Evolutionary conservation across 2,888 invertebrate species (phyloP).

Genomic region (Pterostichus niger): DNA sequence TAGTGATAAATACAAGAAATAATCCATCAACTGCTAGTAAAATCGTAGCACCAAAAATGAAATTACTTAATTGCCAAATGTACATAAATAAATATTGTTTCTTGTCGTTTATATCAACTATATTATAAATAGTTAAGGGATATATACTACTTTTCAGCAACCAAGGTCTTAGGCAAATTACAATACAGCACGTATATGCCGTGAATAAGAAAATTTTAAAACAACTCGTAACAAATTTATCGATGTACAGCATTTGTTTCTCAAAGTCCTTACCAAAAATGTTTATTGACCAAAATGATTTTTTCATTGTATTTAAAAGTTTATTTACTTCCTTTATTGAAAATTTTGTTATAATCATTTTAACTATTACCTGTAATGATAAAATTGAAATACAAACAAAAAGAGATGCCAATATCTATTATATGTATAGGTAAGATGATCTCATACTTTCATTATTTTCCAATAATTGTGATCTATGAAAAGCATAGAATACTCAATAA

Average conservation of each 20-base stretch:
- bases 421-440: no score
- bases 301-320: constrained; percentile 16
- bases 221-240: not conserved
- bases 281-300: constrained; percentile 15
- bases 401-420: no score
- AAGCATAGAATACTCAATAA: no score
- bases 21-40: constrained; percentile 44
- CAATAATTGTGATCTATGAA: no score
- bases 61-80: not conserved
- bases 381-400: not conserved
- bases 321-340: not conserved
- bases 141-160: constrained; percentile 1
- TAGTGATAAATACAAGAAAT: constrained; percentile 32
- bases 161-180: constrained; percentile 1
- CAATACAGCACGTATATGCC: not conserved
- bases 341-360: constrained; percentile 23
- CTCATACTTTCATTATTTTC: no score
- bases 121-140: constrained; percentile 16
- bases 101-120: not conserved
- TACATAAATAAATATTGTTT: constrained; percentile 19
- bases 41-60: not conserved
- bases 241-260: not conserved
- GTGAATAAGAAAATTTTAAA: constrained; percentile 7
- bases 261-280: not conserved
- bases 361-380: not conserved